Evolutionary conservation across 2,113 vertebrate species (phyloP).

Genomic region (Podilymbus podiceps): DNA sequence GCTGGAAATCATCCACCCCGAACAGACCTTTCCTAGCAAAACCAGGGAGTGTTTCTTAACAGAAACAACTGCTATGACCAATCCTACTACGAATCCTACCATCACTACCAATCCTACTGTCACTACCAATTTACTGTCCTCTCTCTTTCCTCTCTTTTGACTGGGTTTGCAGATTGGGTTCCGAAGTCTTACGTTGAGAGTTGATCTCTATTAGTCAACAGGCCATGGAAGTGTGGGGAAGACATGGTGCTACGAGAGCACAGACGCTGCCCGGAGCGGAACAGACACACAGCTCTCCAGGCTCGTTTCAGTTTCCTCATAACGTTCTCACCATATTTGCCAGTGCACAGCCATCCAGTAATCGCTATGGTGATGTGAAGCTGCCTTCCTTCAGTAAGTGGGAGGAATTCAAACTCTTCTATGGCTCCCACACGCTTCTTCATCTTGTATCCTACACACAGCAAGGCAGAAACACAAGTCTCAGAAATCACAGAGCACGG

Average conservation of each 20-base stretch:
- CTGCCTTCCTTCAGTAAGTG: conserved; percentile 86
- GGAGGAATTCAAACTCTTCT: conserved; percentile 94
- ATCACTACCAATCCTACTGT: neutral
- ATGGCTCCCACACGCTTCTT: conserved; percentile 96
- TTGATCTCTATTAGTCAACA: neutral
- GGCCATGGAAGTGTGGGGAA: neutral
- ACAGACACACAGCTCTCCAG: neutral
- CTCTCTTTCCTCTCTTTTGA: neutral
- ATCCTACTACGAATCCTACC: neutral
- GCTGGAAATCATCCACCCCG: neutral
- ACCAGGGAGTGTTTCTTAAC: neutral
- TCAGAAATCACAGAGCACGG: neutral
- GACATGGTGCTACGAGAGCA: rapidly evolving
- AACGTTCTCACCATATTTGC: conserved; percentile 88
- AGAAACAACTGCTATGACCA: neutral
- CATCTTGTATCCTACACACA: conserved; percentile 93
- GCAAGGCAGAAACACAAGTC: neutral
- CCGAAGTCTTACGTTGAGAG: neutral
- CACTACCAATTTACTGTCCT: neutral
- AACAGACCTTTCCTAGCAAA: neutral
- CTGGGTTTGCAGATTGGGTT: neutral
- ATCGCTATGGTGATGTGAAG: conserved; percentile 91
- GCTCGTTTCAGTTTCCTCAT: neutral
- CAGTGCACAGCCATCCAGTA: conserved; percentile 92
- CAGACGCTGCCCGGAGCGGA: neutral